Evolutionary conservation across 2,797 vertebrate species (phyloP).

Genomic region (Bucorvus abyssinicus): DNA sequence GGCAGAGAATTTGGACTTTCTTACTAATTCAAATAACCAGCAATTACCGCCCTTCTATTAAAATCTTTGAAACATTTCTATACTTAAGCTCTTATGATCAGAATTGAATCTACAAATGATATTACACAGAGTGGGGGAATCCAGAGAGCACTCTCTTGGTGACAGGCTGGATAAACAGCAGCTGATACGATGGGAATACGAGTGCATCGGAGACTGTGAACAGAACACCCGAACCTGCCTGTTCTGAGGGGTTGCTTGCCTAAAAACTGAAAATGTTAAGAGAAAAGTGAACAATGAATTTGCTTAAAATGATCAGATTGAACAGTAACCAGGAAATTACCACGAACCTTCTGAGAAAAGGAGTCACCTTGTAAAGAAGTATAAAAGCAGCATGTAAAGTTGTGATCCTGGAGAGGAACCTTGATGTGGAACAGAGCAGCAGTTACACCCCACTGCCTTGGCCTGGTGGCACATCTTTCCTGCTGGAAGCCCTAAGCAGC

Average conservation of each 20-base stretch:
- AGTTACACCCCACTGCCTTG: neutral
- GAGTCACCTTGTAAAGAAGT: neutral
- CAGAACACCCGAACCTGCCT: neutral
- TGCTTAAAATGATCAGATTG: neutral
- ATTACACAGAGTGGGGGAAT: neutral
- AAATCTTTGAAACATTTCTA: neutral
- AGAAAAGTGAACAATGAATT: neutral
- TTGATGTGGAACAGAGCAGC: neutral
- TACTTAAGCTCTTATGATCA: neutral
- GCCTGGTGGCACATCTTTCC: neutral
- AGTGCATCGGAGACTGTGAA: neutral
- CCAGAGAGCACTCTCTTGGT: neutral
- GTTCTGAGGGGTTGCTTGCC: neutral
- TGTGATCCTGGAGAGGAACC: neutral
- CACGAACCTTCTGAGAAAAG: neutral
- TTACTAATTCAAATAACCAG: neutral
- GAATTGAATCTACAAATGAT: neutral
- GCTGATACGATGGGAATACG: neutral
- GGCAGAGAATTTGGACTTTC: neutral
- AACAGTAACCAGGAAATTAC: neutral
- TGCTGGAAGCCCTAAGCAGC: neutral
- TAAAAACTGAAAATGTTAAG: neutral
- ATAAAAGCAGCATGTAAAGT: neutral
- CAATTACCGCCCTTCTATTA: neutral
- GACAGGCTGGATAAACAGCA: neutral